phyloP scores from a whole-genome alignment of 2,888 invertebrate species.

The Archips crataeganus region DNA sequence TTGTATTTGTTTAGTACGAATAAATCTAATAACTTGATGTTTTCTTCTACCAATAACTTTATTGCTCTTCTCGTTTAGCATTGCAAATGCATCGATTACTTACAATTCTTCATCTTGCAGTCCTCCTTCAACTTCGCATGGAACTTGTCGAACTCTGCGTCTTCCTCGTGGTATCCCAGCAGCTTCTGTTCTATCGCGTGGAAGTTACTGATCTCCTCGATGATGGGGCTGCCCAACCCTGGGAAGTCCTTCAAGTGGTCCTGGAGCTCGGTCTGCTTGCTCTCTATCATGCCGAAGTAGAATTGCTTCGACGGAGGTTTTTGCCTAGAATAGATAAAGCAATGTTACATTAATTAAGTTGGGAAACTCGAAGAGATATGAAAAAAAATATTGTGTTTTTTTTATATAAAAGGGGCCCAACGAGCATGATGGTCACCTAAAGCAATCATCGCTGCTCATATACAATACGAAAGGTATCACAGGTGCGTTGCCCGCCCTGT shows the following conservation, averaged over 20 bases:
- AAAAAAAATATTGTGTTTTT: too few species aligned
- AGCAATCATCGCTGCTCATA: too few species aligned
- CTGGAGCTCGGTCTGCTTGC: constrained; percentile 64
- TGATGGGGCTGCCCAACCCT: constrained; percentile 77
- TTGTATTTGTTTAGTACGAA: too few species aligned
- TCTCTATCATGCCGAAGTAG: constrained; percentile 92
- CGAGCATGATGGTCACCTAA: too few species aligned
- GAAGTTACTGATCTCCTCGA: constrained; percentile 78
- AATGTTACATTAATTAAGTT: background rate
- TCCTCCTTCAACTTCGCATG: constrained; percentile 73
- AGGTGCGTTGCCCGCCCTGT: too few species aligned
- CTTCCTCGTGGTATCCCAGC: constrained; percentile 75
- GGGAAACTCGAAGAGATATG: background rate
- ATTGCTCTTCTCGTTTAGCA: background rate
- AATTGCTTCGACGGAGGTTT: constrained; percentile 84
- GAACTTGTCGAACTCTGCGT: constrained; percentile 75
- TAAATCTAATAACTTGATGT: too few species aligned
- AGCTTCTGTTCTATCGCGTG: constrained; percentile 78
- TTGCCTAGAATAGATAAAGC: constrained; percentile 56
- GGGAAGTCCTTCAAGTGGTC: constrained; percentile 78
- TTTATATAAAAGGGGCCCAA: too few species aligned
- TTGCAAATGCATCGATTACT: constrained; percentile 48
- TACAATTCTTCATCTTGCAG: constrained; percentile 72
- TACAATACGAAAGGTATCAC: too few species aligned
- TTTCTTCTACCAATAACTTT: background rate